Evolutionary conservation across 2,797 vertebrate species (phyloP).

Genomic region (Fringilla coelebs): DNA sequence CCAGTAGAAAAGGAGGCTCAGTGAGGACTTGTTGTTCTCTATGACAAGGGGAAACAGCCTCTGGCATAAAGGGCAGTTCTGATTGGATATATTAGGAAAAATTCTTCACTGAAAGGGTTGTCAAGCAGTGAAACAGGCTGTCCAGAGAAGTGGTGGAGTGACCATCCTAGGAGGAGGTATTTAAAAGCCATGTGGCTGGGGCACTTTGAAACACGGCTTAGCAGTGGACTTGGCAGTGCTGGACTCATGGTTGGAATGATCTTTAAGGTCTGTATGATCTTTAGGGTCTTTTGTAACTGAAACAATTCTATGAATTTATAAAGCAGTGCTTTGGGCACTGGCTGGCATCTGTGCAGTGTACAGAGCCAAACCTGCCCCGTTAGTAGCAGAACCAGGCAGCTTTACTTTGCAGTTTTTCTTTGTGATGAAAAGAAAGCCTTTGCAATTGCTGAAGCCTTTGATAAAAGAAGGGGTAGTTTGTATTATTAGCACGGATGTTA

Average conservation of each 20-base stretch:
- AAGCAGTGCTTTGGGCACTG: not conserved
- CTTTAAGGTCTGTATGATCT: not conserved
- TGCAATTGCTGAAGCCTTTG: not conserved
- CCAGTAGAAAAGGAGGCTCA: not conserved
- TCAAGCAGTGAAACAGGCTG: not conserved
- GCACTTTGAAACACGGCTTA: not conserved
- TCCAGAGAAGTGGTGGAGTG: not conserved
- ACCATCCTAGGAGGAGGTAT: not conserved
- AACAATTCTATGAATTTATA: not conserved
- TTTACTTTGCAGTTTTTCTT: not conserved
- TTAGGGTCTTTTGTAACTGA: not conserved
- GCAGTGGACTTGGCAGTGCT: not conserved
- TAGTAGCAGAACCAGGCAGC: not conserved
- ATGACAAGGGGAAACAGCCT: not conserved
- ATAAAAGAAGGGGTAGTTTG: not conserved
- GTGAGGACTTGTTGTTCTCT: not conserved
- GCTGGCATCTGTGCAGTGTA: not conserved
- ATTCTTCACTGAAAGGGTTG: not conserved
- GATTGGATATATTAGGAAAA: not conserved
- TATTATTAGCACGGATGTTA: slow-evolving; percentile 17
- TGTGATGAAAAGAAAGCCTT: not conserved
- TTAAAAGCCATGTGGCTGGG: not conserved
- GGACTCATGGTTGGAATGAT: not conserved
- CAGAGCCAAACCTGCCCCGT: not conserved
- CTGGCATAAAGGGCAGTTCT: not conserved